Evolutionary conservation across 2,797 vertebrate species (phyloP).

Genomic region (Tragopan temminckii): DNA sequence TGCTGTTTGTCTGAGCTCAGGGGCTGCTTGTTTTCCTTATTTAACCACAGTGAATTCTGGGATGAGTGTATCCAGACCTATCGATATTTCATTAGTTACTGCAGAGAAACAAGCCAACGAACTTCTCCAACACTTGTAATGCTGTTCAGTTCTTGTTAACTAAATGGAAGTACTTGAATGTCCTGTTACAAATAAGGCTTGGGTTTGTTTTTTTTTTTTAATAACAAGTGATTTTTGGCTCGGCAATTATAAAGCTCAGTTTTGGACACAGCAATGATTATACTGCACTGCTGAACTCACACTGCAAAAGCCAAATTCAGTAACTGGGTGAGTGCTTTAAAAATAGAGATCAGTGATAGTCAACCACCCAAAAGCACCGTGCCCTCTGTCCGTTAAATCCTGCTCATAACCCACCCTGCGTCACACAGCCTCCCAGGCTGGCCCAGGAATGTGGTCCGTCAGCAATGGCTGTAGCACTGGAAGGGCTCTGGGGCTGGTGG

Average conservation of each 20-base stretch:
- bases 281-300: rapidly evolving
- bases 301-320: not conserved
- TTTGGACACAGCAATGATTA: not conserved
- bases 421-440: not conserved
- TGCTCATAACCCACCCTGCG: conserved; percentile 23
- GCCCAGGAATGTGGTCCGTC: rapidly evolving
- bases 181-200: not conserved
- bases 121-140: not conserved
- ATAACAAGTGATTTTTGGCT: not conserved
- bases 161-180: not conserved
- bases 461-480: rapidly evolving
- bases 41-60: not conserved
- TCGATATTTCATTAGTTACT: not conserved
- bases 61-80: not conserved
- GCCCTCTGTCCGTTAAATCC: conserved; percentile 56
- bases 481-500: too few relatives aligned
- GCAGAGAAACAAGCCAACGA: not conserved
- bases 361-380: not conserved
- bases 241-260: not conserved
- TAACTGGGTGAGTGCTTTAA: not conserved
- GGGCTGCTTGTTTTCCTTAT: conserved; percentile 13
- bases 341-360: not conserved
- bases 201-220: not conserved
- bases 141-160: not conserved
- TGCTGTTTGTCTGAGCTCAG: conserved; percentile 2